These are phyloP conservation scores for Helicoverpa assulta DNA, from an alignment of 2,888 invertebrate genomes.

Conservation along the genomic window DNA sequence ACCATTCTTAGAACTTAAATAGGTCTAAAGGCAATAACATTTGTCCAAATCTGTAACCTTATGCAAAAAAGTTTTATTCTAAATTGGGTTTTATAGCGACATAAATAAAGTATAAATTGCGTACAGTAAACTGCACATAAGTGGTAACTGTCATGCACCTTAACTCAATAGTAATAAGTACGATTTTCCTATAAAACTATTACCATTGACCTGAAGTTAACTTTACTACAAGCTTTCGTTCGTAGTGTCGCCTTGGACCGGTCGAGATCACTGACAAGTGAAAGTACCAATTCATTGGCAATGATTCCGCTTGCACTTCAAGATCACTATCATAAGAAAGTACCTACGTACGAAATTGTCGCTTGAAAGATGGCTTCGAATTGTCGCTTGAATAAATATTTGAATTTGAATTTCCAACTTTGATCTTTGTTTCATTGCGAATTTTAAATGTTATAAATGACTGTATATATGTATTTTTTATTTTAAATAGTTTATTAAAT, in stretches of 20 bases:
- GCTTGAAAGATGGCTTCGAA: background rate
- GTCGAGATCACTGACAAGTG: constrained; percentile 26
- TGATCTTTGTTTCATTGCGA: constrained; percentile 13
- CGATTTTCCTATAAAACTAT: no score
- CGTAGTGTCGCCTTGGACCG: constrained; percentile 12
- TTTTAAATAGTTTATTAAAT: background rate
- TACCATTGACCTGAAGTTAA: no score
- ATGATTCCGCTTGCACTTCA: constrained; percentile 42
- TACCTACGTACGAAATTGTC: constrained; percentile 17
- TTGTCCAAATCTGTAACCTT: no score
- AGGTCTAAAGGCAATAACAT: no score
- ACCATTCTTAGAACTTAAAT: no score
- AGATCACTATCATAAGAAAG: constrained; percentile 60
- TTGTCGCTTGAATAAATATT: no score
- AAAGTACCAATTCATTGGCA: constrained; percentile 54
- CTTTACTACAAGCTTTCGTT: background rate
- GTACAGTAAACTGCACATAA: no score
- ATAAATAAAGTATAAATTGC: background rate
- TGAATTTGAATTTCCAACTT: no score
- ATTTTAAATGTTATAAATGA: constrained; percentile 4
- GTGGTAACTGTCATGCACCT: no score
- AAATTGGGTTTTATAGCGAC: background rate
- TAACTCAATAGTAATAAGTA: no score
- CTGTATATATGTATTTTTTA: background rate
- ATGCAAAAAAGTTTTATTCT: no score